phyloP scores from a whole-genome alignment of 2,797 vertebrate genomes.

The Microchirus variegatus region DNA sequence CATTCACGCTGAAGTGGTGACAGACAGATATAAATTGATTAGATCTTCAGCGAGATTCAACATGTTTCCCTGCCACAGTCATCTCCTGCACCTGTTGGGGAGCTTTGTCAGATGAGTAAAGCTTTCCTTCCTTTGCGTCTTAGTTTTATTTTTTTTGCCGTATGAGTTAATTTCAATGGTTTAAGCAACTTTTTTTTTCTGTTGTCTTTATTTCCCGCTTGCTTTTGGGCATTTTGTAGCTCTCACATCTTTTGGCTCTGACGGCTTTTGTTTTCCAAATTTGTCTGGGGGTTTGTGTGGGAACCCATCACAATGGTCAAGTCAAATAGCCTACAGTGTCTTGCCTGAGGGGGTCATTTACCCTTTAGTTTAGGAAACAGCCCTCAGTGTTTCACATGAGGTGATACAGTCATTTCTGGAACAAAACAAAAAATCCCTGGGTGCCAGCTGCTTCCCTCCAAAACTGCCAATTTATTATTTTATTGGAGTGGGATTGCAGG shows the following conservation, averaged over 20 bases:
- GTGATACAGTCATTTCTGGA: slow-evolving; percentile 32
- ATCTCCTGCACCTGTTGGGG: slow-evolving; percentile 73
- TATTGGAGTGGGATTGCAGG: slow-evolving; percentile 52
- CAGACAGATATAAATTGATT: slow-evolving; percentile 37
- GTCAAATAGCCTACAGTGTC: slow-evolving; percentile 63
- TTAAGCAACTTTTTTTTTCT: slow-evolving; percentile 15
- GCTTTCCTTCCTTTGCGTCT: background rate
- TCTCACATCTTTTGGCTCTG: slow-evolving; percentile 64
- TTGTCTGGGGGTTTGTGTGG: slow-evolving; percentile 34
- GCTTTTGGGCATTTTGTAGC: slow-evolving; percentile 52
- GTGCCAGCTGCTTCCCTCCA: slow-evolving; percentile 55
- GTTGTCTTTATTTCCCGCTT: slow-evolving; percentile 64
- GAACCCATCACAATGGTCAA: slow-evolving; percentile 54
- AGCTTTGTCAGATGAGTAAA: slow-evolving; percentile 48
- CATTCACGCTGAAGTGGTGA: slow-evolving; percentile 19
- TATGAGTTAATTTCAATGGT: background rate
- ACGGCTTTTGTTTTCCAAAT: slow-evolving; percentile 74
- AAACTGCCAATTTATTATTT: slow-evolving; percentile 60
- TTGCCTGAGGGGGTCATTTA: slow-evolving; percentile 54
- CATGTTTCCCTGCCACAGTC: slow-evolving; percentile 54
- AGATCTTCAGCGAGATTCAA: slow-evolving; percentile 40
- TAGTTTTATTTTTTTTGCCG: background rate
- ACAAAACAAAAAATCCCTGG: slow-evolving; percentile 40
- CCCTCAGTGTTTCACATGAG: slow-evolving; percentile 49
- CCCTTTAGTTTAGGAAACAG: slow-evolving; percentile 47